A percentile compares a stretch with the other conserved stretches of the same genome.
Evolutionary conservation across 2,113 vertebrate species (phyloP).

Genomic region (Lamprologus lemairii): DNA sequence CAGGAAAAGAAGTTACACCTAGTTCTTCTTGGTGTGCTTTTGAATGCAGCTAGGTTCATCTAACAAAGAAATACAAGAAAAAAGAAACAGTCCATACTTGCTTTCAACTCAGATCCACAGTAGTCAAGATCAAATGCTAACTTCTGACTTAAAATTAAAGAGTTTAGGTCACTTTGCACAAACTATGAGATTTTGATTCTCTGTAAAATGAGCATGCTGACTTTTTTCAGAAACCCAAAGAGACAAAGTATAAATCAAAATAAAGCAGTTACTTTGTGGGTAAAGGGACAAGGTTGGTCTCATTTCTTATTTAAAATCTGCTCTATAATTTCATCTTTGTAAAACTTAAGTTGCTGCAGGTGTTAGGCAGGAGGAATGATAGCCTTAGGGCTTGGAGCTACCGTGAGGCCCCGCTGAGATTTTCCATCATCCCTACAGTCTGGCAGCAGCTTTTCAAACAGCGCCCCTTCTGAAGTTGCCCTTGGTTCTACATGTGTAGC

Average conservation of each 20-base stretch:
- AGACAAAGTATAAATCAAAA: constrained; percentile 25
- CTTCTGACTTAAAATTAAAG: background rate
- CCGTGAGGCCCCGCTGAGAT: constrained; percentile 66
- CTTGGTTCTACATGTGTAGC: constrained; percentile 82
- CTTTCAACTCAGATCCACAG: background rate
- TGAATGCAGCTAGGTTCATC: background rate
- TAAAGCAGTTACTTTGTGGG: constrained; percentile 16
- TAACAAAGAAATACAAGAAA: background rate
- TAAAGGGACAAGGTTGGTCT: constrained; percentile 40
- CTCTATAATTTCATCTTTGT: constrained; percentile 74
- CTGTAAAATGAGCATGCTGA: background rate
- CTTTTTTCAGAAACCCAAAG: background rate
- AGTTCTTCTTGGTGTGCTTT: background rate
- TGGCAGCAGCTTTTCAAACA: constrained; percentile 66
- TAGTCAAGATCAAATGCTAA: background rate
- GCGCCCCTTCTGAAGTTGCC: constrained; percentile 78
- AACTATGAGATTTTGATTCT: background rate
- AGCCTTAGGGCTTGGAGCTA: constrained; percentile 70
- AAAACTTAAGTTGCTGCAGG: constrained; percentile 75
- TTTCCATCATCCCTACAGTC: constrained; percentile 67
- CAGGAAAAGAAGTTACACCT: background rate
- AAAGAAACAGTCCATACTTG: background rate
- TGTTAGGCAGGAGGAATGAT: constrained; percentile 68
- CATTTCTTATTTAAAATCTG: constrained; percentile 71
- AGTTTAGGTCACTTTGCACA: constrained; percentile 2